Conservation (phyloP, 2,797 vertebrate genomes). For the Pseudopleuronectes americanus region DNA sequence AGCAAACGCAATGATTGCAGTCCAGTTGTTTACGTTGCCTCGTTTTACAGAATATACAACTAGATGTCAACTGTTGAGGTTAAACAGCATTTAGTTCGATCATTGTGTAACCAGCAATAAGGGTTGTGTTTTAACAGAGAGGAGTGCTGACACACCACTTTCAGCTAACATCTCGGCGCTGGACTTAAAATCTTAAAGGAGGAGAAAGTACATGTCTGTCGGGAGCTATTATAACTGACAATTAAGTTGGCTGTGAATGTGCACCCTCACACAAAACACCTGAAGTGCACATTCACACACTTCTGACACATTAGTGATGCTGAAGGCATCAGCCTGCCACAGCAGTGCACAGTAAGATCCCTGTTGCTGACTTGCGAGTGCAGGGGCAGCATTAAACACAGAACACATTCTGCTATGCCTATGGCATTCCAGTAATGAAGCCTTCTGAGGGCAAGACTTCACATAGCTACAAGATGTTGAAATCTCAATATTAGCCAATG, state of each 20-base stretch:
- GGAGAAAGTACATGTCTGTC: slow-evolving; percentile 2
- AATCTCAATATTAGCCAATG: slow-evolving; percentile 3
- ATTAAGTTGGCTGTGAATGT: slow-evolving; percentile 31
- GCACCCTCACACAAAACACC: slow-evolving; percentile 18
- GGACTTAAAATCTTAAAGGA: slow-evolving; percentile 4
- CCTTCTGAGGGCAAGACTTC: not conserved
- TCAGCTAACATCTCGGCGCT: not conserved
- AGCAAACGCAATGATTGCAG: not conserved
- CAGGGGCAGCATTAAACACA: slow-evolving; percentile 33
- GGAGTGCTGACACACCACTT: not conserved
- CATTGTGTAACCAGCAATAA: slow-evolving; percentile 1
- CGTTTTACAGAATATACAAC: slow-evolving; percentile 7
- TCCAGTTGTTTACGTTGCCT: not conserved
- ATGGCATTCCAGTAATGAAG: slow-evolving; percentile 3
- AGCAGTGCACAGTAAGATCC: slow-evolving; percentile 40
- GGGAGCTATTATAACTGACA: slow-evolving; percentile 38
- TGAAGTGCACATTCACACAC: slow-evolving; percentile 13
- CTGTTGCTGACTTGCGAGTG: slow-evolving; percentile 46
- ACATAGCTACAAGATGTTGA: not conserved
- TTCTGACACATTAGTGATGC: slow-evolving; percentile 13
- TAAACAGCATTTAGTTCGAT: not conserved
- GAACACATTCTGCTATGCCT: slow-evolving; percentile 23
- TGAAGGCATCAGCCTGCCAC: slow-evolving; percentile 38
- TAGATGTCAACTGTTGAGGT: not conserved
- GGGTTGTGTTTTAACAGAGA: not conserved